Evolutionary conservation across 2,797 vertebrate genomes (phyloP).

Genomic region (Columba guinea): DNA sequence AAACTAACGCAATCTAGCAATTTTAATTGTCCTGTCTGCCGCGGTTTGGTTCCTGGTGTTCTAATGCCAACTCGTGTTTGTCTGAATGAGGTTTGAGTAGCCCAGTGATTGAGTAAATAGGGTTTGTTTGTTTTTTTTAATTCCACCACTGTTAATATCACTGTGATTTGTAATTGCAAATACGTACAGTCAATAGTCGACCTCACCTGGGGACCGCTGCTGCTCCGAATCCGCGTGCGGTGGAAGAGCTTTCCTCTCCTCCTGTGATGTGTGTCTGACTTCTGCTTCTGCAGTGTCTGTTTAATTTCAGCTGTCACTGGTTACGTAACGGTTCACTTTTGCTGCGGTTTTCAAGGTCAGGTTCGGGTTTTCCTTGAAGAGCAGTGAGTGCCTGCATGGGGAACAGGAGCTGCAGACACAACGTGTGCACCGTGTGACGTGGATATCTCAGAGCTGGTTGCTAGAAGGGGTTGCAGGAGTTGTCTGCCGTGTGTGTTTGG

Average conservation of each 20-base stretch:
- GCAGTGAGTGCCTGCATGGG: not conserved
- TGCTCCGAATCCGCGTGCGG: rapidly evolving
- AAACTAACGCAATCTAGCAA: not conserved
- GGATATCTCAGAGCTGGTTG: rapidly evolving
- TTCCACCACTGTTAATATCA: not conserved
- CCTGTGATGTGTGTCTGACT: not conserved
- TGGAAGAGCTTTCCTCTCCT: not conserved
- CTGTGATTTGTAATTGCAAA: not conserved
- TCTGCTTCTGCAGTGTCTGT: not conserved
- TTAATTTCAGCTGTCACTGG: not conserved
- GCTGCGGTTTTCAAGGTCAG: constrained; percentile 3
- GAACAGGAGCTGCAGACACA: rapidly evolving
- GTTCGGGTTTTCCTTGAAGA: not conserved
- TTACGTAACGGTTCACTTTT: not conserved
- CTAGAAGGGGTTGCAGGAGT: rapidly evolving
- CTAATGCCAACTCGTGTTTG: not conserved
- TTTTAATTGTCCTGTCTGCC: not conserved
- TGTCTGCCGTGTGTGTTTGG: not conserved
- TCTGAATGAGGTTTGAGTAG: not conserved
- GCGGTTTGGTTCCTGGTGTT: not conserved
- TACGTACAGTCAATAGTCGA: not conserved
- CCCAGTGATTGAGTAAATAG: not conserved
- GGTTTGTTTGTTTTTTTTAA: not conserved
- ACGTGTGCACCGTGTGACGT: rapidly evolving
- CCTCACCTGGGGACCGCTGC: not conserved